Evolutionary conservation across 2,113 vertebrate genomes (phyloP).

Genomic region (Galbula dea): DNA sequence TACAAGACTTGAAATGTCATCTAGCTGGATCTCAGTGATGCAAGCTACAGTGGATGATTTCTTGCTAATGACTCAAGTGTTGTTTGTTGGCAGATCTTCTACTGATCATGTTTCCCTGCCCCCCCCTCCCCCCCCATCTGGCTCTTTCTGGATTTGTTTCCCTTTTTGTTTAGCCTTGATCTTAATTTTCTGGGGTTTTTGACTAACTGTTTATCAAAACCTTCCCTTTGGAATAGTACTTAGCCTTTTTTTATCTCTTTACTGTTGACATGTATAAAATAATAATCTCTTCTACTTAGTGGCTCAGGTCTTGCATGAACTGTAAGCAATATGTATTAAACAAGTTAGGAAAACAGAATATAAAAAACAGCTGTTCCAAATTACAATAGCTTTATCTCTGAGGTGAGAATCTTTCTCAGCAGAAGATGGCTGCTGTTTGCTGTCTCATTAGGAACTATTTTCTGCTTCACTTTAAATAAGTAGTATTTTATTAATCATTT

Average conservation of each 20-base stretch:
- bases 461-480: not conserved
- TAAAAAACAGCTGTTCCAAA: not conserved
- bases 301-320: not conserved
- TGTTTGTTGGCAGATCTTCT: not conserved
- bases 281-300: not conserved
- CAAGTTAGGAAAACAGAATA: not conserved
- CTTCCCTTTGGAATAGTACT: not conserved
- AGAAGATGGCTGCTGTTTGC: not conserved
- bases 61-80: slow-evolving; percentile 2
- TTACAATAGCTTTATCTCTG: not conserved
- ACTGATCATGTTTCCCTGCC: not conserved
- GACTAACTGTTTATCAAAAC: not conserved
- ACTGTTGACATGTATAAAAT: not conserved
- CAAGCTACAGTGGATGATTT: not conserved
- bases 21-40: slow-evolving; percentile 43
- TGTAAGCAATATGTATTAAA: not conserved
- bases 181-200: not conserved
- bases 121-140: too few species aligned
- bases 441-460: not conserved
- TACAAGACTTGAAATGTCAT: slow-evolving; percentile 35
- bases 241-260: not conserved
- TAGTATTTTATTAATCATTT: not conserved
- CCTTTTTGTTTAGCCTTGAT: not conserved
- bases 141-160: not conserved
- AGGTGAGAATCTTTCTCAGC: not conserved